Evolutionary conservation across 35 echinoderm and acorn worm genomes (phyloP), one percentile per base, ranked within the genome.

Genomic region (Strongylocentrotus purpuratus): DNA sequence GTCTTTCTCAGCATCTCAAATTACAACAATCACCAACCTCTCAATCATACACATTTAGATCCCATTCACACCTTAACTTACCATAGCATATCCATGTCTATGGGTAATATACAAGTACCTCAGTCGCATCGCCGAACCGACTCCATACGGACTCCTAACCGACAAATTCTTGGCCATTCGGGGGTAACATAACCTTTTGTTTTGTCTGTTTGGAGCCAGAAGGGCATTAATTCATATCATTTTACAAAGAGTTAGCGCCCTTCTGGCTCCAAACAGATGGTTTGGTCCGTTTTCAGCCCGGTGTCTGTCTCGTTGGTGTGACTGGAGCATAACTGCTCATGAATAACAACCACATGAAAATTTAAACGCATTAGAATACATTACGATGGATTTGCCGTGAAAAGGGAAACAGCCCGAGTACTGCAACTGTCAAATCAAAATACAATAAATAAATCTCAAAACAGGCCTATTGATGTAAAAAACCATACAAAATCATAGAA

Each of bases 401-500:
- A 7, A 78, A 78, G 65, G 2, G 18, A 7, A 28, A 78, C 6
- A 78, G 0, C 5, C 65, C 4, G 28, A 78, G 25, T 78, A 78
- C 65, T 78, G 65, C 65, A 78, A 55, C 22, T 78, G 65, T 5
- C 0, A 31, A 78, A 78, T 78, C 65, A 78, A n/a, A 78, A 25
- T 78, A 78, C 18, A 70, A 78, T 78, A 78, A 78, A 78, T 78
- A 78, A 78, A 78, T 78, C 65, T 78, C 65, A 78, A 78, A 71
- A 25, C 6, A 78, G 22, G 4, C 7, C 65, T 78, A 2, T 78
- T 28, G 25, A 7, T 78, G 65, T 78, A 78, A 28, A 28, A 78
- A 78, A 78, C 18, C 61, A 78, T 78, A 78, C 65, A 78, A 78
- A 78, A 78, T 28, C 65, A 78, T 78, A 78, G 4, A 41, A 59